These are phyloP conservation scores for Leptopilina myrica DNA, from an alignment of 2,888 invertebrate species.

Conservation along the genomic window DNA sequence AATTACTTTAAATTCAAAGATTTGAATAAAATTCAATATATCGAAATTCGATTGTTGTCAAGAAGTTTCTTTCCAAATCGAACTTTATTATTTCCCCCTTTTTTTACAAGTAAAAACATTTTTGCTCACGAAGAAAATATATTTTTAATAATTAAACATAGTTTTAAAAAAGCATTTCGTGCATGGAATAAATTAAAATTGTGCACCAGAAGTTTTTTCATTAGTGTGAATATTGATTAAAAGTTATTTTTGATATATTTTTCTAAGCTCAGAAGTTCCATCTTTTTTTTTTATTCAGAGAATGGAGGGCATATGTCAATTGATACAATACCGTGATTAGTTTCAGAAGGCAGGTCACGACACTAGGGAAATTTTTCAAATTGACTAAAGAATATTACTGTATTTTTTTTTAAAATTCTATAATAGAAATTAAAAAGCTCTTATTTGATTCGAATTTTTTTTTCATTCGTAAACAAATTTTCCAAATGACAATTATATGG, in stretches of 20 bases:
- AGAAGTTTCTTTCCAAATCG: too few relatives aligned
- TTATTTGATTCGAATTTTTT: too few relatives aligned
- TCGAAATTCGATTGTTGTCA: too few relatives aligned
- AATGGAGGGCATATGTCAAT: conserved; percentile 19
- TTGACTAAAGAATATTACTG: background rate
- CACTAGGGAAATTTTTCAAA: background rate
- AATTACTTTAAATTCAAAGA: too few relatives aligned
- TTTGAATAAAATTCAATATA: too few relatives aligned
- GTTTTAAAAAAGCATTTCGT: background rate
- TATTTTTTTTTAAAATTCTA: background rate
- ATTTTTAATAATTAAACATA: background rate
- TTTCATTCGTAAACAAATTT: too few relatives aligned
- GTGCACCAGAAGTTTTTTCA: background rate
- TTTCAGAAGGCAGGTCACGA: conserved; percentile 7
- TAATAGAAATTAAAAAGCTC: background rate
- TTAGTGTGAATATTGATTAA: conserved; percentile 20
- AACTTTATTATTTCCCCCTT: too few relatives aligned
- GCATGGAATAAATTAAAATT: conserved; percentile 17
- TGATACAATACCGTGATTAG: conserved; percentile 31
- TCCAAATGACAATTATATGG: background rate
- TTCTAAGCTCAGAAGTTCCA: conserved; percentile 7
- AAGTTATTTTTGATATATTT: conserved; percentile 15
- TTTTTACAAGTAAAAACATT: background rate
- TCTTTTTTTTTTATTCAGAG: background rate
- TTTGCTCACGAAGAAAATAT: background rate